Evolutionary conservation across 2,888 invertebrate species (phyloP).

Genomic region (Meghimatium bilineatum): DNA sequence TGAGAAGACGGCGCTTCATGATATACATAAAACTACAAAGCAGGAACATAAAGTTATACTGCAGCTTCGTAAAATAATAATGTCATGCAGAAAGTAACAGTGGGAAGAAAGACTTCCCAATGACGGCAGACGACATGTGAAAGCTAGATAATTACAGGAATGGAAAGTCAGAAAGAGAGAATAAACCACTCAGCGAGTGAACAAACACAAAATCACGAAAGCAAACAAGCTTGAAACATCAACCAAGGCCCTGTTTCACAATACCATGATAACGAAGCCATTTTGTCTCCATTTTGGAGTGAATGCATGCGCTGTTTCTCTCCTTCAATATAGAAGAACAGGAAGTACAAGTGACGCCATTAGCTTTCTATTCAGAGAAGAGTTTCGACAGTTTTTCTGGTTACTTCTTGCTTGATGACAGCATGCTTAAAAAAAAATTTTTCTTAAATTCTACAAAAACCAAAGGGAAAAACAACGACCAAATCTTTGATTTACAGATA

Average conservation of each 20-base stretch:
- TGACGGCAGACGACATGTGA: background rate
- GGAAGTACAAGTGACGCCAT: conserved; percentile 33
- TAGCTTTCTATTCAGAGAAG: conserved; percentile 28
- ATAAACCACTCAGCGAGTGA: conserved; percentile 16
- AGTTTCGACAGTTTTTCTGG: background rate
- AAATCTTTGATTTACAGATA: background rate
- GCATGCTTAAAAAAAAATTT: background rate
- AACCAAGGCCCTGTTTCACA: background rate
- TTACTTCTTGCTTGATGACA: background rate
- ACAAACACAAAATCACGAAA: conserved; percentile 26
- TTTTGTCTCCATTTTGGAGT: conserved; percentile 11
- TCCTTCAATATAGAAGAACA: conserved; percentile 10
- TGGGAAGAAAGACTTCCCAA: background rate
- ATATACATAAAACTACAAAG: no score
- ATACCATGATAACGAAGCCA: conserved; percentile 28
- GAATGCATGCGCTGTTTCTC: conserved; percentile 13
- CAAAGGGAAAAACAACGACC: no score
- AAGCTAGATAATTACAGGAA: conserved; percentile 14
- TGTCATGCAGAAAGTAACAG: background rate
- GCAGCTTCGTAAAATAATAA: background rate
- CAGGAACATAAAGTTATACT: no score
- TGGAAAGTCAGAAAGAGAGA: background rate
- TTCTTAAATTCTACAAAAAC: background rate
- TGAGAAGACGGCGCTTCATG: no score
- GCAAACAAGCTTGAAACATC: conserved; percentile 29